These are phyloP conservation scores for Acomys russatus DNA, from an alignment of 2,797 vertebrate species.

Conservation along the genomic window DNA sequence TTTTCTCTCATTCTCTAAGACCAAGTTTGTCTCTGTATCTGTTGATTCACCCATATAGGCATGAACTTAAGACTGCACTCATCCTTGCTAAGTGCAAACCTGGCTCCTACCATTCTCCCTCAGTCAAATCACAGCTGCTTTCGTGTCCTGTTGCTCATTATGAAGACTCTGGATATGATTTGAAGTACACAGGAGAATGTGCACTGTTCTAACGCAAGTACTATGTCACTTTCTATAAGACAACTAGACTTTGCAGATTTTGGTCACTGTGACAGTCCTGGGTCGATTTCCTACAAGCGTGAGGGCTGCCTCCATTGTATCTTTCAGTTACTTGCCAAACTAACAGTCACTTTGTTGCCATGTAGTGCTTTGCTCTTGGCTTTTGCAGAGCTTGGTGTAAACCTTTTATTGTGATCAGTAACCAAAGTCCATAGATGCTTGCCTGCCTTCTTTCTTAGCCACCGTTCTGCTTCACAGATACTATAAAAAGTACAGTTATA, in stretches of 20 bases:
- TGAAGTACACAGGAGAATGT: not conserved
- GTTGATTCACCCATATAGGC: not conserved
- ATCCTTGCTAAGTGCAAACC: not conserved
- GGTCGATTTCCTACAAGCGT: not conserved
- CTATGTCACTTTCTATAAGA: not conserved
- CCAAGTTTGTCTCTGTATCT: not conserved
- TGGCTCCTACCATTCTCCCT: not conserved
- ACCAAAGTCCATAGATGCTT: not conserved
- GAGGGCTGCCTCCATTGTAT: not conserved
- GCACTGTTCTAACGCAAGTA: not conserved
- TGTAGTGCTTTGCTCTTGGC: not conserved
- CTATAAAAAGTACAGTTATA: not conserved
- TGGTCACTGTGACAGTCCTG: not conserved
- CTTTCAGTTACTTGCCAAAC: conserved; percentile 17
- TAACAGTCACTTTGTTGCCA: not conserved
- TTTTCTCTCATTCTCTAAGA: not conserved
- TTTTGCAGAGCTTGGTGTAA: not conserved
- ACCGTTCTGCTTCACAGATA: not conserved
- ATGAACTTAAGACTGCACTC: too few relatives aligned
- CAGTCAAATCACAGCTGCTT: not conserved
- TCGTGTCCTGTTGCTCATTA: not conserved
- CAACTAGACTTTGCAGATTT: not conserved
- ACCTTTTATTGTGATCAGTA: not conserved
- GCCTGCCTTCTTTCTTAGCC: not conserved
- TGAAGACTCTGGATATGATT: not conserved